Evolutionary conservation across 2,888 invertebrate genomes (phyloP).

Genomic region (Halocaridina rubra): DNA sequence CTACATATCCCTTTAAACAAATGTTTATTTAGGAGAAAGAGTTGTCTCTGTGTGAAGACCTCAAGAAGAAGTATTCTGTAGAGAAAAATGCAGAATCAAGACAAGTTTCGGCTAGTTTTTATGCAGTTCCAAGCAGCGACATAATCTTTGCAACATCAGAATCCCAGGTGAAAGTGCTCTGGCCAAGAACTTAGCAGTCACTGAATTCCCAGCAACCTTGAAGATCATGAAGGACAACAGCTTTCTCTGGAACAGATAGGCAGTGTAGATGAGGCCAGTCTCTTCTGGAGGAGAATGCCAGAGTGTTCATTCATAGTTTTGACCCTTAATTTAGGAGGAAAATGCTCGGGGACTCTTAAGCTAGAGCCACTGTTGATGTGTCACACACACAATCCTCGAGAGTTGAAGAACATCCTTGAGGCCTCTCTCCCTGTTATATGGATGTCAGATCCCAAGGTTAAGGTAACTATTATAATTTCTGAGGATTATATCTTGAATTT

Average conservation of each 20-base stretch:
- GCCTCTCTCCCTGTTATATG: not conserved
- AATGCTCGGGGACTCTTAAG: not conserved
- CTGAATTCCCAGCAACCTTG: not conserved
- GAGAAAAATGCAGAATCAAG: not conserved
- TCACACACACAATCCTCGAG: not conserved
- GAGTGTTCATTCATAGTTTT: not conserved
- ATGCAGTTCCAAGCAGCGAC: not conserved
- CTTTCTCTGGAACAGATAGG: not conserved
- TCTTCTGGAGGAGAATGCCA: not conserved
- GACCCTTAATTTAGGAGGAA: not conserved
- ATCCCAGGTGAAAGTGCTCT: not conserved
- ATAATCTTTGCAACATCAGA: not conserved
- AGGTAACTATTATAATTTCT: not conserved
- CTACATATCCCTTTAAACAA: not conserved
- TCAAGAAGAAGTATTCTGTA: not conserved
- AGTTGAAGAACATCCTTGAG: not conserved
- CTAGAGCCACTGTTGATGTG: not conserved
- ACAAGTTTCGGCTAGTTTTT: not conserved
- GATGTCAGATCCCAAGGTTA: not conserved
- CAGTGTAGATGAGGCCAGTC: not conserved
- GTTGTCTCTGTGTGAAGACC: not conserved
- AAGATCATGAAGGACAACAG: not conserved
- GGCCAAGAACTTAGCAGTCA: not conserved
- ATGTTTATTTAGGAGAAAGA: not conserved
- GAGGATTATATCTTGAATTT: not conserved